phyloP scores from a whole-genome alignment of 2,113 vertebrate species.

The Ia io region DNA sequence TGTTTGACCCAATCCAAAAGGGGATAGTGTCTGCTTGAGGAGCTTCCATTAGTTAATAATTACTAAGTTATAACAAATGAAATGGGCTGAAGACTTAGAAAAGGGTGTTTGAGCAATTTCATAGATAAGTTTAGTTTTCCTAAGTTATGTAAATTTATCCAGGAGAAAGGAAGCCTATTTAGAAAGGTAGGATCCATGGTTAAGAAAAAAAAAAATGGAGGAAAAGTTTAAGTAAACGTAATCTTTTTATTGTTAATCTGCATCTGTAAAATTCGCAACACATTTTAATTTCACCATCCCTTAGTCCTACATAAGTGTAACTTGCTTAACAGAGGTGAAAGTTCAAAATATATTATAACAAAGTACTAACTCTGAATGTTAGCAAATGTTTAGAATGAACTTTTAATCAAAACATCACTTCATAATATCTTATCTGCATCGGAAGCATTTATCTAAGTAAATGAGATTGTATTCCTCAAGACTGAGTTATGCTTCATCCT shows the following conservation, averaged over 20 bases:
- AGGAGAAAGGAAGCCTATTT: neutral
- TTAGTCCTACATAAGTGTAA: neutral
- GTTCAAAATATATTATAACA: constrained; percentile 24
- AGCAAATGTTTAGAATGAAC: constrained; percentile 42
- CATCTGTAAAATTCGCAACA: neutral
- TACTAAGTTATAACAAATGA: constrained; percentile 1
- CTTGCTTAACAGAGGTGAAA: constrained; percentile 6
- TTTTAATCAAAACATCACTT: constrained; percentile 33
- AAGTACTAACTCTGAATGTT: constrained; percentile 10
- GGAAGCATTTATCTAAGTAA: neutral
- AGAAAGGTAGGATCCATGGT: neutral
- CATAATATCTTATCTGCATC: neutral
- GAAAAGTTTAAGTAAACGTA: constrained; percentile 17
- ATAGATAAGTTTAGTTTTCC: neutral
- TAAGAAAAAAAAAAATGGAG: neutral
- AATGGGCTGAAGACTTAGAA: constrained; percentile 10
- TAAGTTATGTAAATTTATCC: constrained; percentile 26
- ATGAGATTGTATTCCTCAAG: neutral
- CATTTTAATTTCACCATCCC: neutral
- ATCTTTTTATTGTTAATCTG: neutral
- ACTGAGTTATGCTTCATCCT: neutral
- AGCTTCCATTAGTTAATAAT: constrained; percentile 37
- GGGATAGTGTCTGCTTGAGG: neutral
- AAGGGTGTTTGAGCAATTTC: neutral
- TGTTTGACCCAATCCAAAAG: neutral